Evolutionary conservation across 2,888 invertebrate genomes (phyloP), one percentile per base, ranked within the genome.

Genomic region (Cacoxenus indagator): DNA sequence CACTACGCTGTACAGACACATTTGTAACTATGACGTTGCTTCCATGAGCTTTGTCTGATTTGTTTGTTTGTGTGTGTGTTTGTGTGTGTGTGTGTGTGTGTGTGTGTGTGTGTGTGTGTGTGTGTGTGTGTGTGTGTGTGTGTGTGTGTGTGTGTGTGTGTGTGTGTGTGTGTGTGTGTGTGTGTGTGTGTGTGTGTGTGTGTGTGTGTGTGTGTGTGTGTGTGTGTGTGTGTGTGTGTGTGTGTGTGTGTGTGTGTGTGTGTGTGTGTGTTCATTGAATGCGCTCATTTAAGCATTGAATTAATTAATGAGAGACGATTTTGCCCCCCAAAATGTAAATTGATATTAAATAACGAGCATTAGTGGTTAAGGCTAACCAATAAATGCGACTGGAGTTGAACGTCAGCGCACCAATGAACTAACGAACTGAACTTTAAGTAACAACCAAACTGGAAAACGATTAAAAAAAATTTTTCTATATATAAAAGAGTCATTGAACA

Each of bases 251-350:
- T 5, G n/a, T 48, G 22, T 37, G 37, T 64, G 11, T n/a, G 4
- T 64, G 64, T 45, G 17, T 45, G 48, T 64, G 24, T 19, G 64
- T 9, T n/a, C 24, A 17, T 43, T 19, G 74, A 77, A 78, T 81
- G 31, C n/a, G 48, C 48, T 59, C 19, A 67, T 59, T 67, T 24
- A 59, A 57, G 46, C 43, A 9, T 67, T 24, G 69, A 62, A 68
- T 81, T 78, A 81, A 83, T 81, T 78, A 79, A 81, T 80, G 80
- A 78, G 82, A 80, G 73, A 68, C 82, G 71, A 81, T 83, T 83
- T 82, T 72, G 76, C n/a, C 43, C 59, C 68, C n/a, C n/a, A n/a
- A 69, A 73, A 72, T 78, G 73, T 71, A 82, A 80, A 80, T 83
- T 83, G 83, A 83, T 80, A 80, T 83, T 83, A 83, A 80, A 83